Evolutionary conservation across 2,888 invertebrate species (phyloP), one percentile per base, ranked within the genome.

Genomic region (Sisyra terminalis): DNA sequence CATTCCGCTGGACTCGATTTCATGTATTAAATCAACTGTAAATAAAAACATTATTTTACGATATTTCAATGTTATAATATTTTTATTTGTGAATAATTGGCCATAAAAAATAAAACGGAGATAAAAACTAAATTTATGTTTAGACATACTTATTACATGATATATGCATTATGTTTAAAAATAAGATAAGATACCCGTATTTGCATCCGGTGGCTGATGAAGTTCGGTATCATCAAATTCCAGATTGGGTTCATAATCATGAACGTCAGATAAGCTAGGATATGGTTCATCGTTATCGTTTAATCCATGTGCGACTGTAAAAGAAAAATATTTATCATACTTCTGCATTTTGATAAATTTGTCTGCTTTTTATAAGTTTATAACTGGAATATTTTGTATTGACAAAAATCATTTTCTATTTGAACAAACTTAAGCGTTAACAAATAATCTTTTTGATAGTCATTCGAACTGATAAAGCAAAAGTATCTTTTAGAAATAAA

Each of bases 221-320:
- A 89, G 64, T 66, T 94, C 94, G 10, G 89, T 85, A 63, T 94
- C 94, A 67, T 96, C 94, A 67, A 94, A 94, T 63, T 94, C 93
- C 58, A 94, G 69, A 64, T 89, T 86, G 10, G 93, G 93, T 61
- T 96, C 94, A 60, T 90, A 87, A 65, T 92, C 92, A 59, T 89
- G 88, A 59, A 78, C 81, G 64, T 89, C 90, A 29, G 89, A 89
- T 46, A 90, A 69, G 62, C 90, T 90, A 41, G 87, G 85, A 59
- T 83, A 79, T 7, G 79, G 73, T 55, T 88, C 89, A 48, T 88
- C 85, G 45, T 68, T 65, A 50, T 69, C 70, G 51, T 74, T 71
- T 46, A 59, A 59, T 46, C 63, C 59, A 48, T 61, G 52, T 47
- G 59, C 46, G 43, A 52, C 52, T 51, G 48, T 39, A 47, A 49